Percentiles rank a stretch among this genome's conserved stretches.
phyloP scores from a whole-genome alignment of 2,797 vertebrate species.

The Microctenopoma steveboyesi region DNA sequence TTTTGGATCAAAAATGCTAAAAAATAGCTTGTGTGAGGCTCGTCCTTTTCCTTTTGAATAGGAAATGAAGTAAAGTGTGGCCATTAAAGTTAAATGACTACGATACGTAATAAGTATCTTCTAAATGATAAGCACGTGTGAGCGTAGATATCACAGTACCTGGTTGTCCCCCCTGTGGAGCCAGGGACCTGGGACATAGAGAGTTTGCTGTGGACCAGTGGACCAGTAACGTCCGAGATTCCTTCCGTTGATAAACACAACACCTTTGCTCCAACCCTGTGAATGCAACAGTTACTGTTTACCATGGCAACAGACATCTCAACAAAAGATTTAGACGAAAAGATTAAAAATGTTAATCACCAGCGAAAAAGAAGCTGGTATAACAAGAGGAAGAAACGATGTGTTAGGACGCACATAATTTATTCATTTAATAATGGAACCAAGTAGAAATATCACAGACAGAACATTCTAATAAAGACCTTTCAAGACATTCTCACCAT shows the following conservation, averaged over 20 bases:
- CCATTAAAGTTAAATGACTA: not conserved
- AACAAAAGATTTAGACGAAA: not conserved
- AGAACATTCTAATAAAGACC: slow-evolving; percentile 9
- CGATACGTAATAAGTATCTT: not conserved
- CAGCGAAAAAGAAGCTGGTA: not conserved
- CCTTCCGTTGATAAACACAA: slow-evolving; percentile 89
- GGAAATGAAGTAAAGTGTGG: not conserved
- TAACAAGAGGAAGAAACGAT: not conserved
- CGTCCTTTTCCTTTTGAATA: too few relatives aligned
- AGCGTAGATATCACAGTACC: slow-evolving; percentile 73
- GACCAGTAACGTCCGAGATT: slow-evolving; percentile 93
- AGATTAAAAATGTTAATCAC: not conserved
- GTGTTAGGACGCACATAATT: slow-evolving; percentile 9
- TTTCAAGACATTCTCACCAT: slow-evolving; percentile 18
- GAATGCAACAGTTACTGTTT: slow-evolving; percentile 30
- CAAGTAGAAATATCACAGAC: not conserved
- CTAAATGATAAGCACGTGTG: not conserved
- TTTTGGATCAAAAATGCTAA: too few relatives aligned
- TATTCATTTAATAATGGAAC: slow-evolving; percentile 27
- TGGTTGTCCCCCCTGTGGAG: slow-evolving; percentile 86
- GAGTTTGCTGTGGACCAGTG: slow-evolving; percentile 90
- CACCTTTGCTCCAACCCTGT: slow-evolving; percentile 93
- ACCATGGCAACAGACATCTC: slow-evolving; percentile 3
- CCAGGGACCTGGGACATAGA: slow-evolving; percentile 91
- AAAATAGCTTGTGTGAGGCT: too few relatives aligned